These are phyloP conservation scores for Coregonus sp. DNA, from an alignment of 2,797 vertebrate species.

Conservation along the genomic window DNA sequence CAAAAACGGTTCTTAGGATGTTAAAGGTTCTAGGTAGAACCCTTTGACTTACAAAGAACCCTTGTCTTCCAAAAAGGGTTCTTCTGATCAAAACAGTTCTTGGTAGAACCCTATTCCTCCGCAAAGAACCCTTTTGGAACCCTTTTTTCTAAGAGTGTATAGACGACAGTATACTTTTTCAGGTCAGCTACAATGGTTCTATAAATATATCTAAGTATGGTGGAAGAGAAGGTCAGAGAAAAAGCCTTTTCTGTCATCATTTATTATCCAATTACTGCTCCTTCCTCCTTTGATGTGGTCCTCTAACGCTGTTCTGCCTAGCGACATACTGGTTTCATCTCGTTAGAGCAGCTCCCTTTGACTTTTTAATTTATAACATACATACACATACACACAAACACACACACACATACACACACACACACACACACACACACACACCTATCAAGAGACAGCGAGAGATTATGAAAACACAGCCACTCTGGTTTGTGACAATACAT, in stretches of 20 bases:
- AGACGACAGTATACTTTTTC: too few species aligned
- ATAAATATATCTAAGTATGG: too few species aligned
- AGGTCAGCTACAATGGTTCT: too few species aligned
- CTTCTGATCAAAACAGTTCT: too few species aligned
- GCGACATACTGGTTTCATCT: constrained; percentile 22
- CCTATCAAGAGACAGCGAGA: neutral
- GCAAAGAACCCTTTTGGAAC: too few species aligned
- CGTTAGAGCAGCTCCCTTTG: constrained; percentile 25
- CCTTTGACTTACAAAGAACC: too few species aligned
- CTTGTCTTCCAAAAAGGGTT: too few species aligned
- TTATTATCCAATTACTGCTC: neutral
- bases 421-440: constrained; percentile 16
- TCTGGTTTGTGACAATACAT: neutral
- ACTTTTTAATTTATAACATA: neutral
- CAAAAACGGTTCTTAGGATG: too few species aligned
- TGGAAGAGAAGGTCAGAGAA: neutral
- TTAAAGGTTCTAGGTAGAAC: too few species aligned
- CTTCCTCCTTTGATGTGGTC: constrained; percentile 29
- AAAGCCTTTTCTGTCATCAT: neutral
- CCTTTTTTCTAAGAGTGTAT: too few species aligned
- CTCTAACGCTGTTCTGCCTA: constrained; percentile 15
- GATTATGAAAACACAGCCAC: neutral
- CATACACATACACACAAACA: neutral
- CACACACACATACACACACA: constrained; percentile 17
- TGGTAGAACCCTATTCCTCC: too few species aligned